Percentiles rank a stretch among this genome's conserved stretches.
These are phyloP conservation scores for Drepana falcataria DNA, from an alignment of 2,888 invertebrate species.

Conservation along the genomic window DNA sequence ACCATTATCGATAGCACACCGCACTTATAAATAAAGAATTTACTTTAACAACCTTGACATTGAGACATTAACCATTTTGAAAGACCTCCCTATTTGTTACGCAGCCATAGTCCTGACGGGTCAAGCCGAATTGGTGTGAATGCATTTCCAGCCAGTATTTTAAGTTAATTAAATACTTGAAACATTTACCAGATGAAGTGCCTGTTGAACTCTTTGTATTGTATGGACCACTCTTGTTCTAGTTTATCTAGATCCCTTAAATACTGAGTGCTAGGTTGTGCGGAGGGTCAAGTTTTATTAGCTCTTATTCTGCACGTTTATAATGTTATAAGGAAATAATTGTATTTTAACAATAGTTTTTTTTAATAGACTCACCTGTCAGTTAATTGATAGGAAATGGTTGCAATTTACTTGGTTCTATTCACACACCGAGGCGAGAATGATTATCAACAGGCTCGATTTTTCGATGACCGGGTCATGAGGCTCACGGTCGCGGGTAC, in stretches of 20 bases:
- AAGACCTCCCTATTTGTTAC: background rate
- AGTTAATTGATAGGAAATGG: conserved; percentile 24
- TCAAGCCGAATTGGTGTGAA: conserved; percentile 8
- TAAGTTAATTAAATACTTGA: conserved; percentile 2
- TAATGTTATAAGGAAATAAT: conserved; percentile 32
- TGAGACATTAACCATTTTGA: conserved; percentile 21
- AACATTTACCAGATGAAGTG: conserved; percentile 2
- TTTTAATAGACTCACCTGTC: conserved; percentile 12
- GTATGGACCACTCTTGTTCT: background rate
- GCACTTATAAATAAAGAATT: conserved; percentile 40
- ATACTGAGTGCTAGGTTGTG: background rate
- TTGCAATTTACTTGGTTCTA: background rate
- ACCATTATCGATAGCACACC: conserved; percentile 29
- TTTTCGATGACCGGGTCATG: too few relatives aligned
- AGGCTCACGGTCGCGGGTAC: too few relatives aligned
- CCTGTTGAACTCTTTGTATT: conserved; percentile 8
- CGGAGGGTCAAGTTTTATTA: background rate
- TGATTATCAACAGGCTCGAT: too few relatives aligned
- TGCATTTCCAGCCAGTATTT: conserved; percentile 3
- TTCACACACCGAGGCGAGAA: too few relatives aligned
- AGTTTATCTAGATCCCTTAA: background rate
- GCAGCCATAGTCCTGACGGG: conserved; percentile 2
- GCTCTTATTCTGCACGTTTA: conserved; percentile 29
- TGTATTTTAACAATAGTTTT: conserved; percentile 23
- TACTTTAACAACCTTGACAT: conserved; percentile 39